Evolutionary conservation across 2,888 invertebrate species (phyloP), one percentile per base, ranked within the genome.

Genomic region (Gnatocerus cornutus): DNA sequence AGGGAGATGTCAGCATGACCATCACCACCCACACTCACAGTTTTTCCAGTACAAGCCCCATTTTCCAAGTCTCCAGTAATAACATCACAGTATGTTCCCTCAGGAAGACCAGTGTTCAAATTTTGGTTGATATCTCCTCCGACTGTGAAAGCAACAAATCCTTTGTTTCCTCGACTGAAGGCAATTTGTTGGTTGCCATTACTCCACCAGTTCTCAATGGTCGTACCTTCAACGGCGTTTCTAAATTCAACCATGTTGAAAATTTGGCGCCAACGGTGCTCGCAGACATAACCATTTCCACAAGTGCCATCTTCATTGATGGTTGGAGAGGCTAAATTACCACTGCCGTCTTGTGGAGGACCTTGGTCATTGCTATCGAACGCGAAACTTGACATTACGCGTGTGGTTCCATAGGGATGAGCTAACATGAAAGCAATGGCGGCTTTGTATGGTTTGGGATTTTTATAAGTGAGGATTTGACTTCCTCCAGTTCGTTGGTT

Each of bases 381-480:
- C 52, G 80, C 86, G 80, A 89, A 97, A 74, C 96, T 95, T 80
- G 96, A 96, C 96, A 98, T 97, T 93, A 98, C 95, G 59, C 97
- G 84, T 53, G 93, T 89, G 0, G 94, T 90, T 67, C 89, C 87
- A 74, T 94, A 95, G 0, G 94, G 91, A 88, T 93, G 92, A 0
- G 96, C 95, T 83, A 98, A 86, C 90, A 93, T 94, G 83, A 96
- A 97, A 0, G 94, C 94, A 2, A 90, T 91, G 0, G 96, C 97
- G 87, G 88, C 89, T 74, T 85, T 94, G 84, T 94, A 94, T 41
- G 86, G 86, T 76, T 87, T 90, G 0, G 92, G 37, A 0, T 85
- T 82, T 79, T 93, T 93, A 83, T 93, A 90, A 1, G 91, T 93
- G 3, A 94, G 85, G 48, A 93, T 89, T 53, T 84, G 79, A 5